Evolutionary conservation across 2,888 invertebrate species (phyloP).

Genomic region (Lepidocyrtinus sp.): DNA sequence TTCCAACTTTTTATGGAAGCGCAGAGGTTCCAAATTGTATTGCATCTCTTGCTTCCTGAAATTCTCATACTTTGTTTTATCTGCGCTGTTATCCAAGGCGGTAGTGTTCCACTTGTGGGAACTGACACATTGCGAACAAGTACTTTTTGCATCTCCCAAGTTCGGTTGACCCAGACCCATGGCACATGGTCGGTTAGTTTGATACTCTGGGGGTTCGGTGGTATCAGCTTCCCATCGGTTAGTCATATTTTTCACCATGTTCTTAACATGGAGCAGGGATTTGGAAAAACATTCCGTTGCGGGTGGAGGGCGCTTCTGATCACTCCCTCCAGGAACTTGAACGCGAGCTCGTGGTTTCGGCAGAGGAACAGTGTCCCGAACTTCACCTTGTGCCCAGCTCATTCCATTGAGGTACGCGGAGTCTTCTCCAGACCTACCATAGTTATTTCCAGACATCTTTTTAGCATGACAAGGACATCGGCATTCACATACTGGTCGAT

Average conservation of each 20-base stretch:
- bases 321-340: too few species aligned
- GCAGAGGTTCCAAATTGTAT: background rate
- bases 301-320: too few species aligned
- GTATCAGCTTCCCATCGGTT: constrained; percentile 34
- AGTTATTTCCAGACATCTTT: too few species aligned
- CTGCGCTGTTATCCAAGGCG: too few species aligned
- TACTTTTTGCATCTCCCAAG: too few species aligned
- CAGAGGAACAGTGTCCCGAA: background rate
- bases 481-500: background rate
- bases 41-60: too few species aligned
- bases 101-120: background rate
- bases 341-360: background rate
- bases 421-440: background rate
- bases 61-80: too few species aligned
- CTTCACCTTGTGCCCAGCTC: background rate
- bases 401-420: background rate
- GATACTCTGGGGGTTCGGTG: too few species aligned
- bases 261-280: constrained; percentile 34
- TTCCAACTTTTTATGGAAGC: background rate
- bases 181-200: too few species aligned
- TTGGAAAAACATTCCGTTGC: constrained; percentile 22
- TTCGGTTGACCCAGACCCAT: too few species aligned
- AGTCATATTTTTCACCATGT: constrained; percentile 38
- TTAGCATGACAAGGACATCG: constrained; percentile 12
- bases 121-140: background rate